phyloP scores from a whole-genome alignment of 2,888 invertebrate species.

The Zonitis immaculata region DNA sequence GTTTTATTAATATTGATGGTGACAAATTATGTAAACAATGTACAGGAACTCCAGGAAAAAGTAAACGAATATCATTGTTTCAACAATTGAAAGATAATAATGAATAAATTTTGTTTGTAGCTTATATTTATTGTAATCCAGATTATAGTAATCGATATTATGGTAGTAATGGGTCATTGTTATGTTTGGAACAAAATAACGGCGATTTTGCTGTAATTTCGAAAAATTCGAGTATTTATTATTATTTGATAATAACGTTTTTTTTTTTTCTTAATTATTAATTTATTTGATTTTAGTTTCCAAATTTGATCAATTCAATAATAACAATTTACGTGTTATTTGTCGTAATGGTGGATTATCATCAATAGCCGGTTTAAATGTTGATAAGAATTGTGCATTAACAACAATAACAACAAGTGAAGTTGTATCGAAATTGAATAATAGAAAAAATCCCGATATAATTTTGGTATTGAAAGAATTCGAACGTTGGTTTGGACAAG shows the following conservation, averaged over 20 bases:
- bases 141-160: constrained; percentile 54
- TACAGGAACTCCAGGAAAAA: constrained; percentile 11
- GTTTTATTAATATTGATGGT: constrained; percentile 29
- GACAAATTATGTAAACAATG: constrained; percentile 41
- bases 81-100: not conserved
- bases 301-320: not conserved
- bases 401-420: constrained; percentile 59
- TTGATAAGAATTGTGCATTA: constrained; percentile 55
- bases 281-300: constrained; percentile 7
- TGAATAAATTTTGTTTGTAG: constrained; percentile 11
- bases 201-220: constrained; percentile 59
- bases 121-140: constrained; percentile 50
- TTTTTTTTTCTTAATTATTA: constrained; percentile 11
- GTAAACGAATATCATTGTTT: constrained; percentile 1
- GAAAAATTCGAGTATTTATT: constrained; percentile 27
- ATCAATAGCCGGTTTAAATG: constrained; percentile 47
- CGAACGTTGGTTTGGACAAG: constrained; percentile 36
- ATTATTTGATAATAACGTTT: not conserved
- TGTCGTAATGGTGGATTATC: constrained; percentile 60
- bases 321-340: constrained; percentile 55
- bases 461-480: constrained; percentile 34
- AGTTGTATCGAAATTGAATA: constrained; percentile 51
- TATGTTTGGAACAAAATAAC: constrained; percentile 53
- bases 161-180: constrained; percentile 58
- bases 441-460: constrained; percentile 35